These are phyloP conservation scores for Linnaemya vulpina DNA, from an alignment of 2,888 invertebrate species.

Conservation along the genomic window DNA sequence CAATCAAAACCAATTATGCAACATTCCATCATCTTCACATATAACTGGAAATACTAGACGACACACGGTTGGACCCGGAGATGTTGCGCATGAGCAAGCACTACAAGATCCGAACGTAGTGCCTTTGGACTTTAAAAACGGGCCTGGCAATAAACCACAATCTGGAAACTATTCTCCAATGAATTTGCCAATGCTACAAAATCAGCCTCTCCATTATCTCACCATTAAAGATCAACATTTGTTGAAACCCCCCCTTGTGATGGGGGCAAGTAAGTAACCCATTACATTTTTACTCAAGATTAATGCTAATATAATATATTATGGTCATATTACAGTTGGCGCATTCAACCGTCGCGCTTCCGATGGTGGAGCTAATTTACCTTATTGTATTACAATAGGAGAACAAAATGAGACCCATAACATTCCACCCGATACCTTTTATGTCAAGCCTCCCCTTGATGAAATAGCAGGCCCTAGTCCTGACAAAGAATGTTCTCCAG, in stretches of 20 bases:
- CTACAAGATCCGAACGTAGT: conserved; percentile 83
- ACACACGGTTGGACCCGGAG: conserved; percentile 97
- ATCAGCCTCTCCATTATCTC: conserved; percentile 92
- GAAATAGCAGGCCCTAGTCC: conserved; percentile 64
- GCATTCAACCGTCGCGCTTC: conserved; percentile 95
- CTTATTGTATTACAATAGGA: conserved; percentile 85
- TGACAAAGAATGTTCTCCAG: conserved; percentile 53
- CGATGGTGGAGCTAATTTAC: conserved; percentile 96
- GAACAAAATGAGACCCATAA: conserved; percentile 75
- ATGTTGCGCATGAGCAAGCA: conserved; percentile 93
- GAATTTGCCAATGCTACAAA: conserved; percentile 91
- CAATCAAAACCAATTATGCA: conserved; percentile 78
- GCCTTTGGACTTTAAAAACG: conserved; percentile 82
- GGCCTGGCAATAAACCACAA: conserved; percentile 76
- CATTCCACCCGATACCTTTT: conserved; percentile 73
- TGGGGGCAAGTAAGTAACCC: conserved; percentile 88
- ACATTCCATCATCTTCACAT: conserved; percentile 75
- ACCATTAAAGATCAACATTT: conserved; percentile 96
- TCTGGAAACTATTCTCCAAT: conserved; percentile 89
- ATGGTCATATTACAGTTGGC: conserved; percentile 81
- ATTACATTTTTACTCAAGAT: background rate
- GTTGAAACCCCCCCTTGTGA: conserved; percentile 95
- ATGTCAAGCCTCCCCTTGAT: conserved; percentile 75
- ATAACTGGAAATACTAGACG: conserved; percentile 87
- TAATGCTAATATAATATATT: background rate